Percentiles rank a stretch among this genome's conserved stretches.
phyloP scores from a whole-genome alignment of 2,797 vertebrate genomes.

The Characodon lateralis region DNA sequence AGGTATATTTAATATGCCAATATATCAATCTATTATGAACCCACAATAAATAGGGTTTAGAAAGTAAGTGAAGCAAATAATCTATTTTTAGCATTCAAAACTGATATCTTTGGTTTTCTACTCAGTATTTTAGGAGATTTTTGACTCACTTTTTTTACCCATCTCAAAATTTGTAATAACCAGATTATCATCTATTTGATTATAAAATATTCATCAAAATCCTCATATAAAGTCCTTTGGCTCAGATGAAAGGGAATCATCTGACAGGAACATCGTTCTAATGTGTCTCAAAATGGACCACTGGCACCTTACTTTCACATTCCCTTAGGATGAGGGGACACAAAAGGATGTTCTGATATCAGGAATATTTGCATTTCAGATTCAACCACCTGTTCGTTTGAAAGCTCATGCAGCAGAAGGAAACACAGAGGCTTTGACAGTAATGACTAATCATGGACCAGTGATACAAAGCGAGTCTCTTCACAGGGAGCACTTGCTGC shows the following conservation, averaged over 20 bases:
- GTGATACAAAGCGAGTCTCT: slow-evolving; percentile 64
- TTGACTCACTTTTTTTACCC: not conserved
- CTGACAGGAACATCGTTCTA: slow-evolving; percentile 14
- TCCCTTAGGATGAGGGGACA: slow-evolving; percentile 15
- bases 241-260: slow-evolving; percentile 49
- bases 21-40: not conserved
- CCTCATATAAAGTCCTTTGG: slow-evolving; percentile 12
- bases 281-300: slow-evolving; percentile 26
- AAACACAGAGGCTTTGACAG: slow-evolving; percentile 63
- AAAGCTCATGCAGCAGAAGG: slow-evolving; percentile 52
- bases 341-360: slow-evolving; percentile 21
- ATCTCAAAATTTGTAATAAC: not conserved
- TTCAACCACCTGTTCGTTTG: slow-evolving; percentile 65
- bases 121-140: not conserved
- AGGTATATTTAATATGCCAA: not conserved
- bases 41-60: not conserved
- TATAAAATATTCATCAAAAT: slow-evolving; percentile 22
- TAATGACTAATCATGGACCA: slow-evolving; percentile 72
- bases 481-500: slow-evolving; percentile 72
- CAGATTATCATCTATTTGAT: slow-evolving; percentile 6
- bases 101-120: not conserved
- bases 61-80: not conserved
- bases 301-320: slow-evolving; percentile 7
- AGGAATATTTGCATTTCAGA: slow-evolving; percentile 55
- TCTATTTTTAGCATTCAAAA: not conserved